phyloP scores from a whole-genome alignment of 2,797 vertebrate species.

The Sibirionetta formosa region DNA sequence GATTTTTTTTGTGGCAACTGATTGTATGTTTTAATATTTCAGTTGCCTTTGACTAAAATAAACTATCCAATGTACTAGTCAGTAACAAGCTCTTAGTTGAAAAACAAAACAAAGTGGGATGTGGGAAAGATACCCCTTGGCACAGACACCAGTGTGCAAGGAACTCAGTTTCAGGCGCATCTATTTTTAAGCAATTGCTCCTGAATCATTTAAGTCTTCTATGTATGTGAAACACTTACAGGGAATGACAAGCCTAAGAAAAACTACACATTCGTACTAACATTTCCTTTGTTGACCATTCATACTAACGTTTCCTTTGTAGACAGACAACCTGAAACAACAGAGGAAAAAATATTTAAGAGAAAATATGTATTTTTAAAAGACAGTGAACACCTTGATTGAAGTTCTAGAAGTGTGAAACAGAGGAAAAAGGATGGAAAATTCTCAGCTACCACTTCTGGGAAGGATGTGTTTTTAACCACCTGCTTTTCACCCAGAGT shows the following conservation, averaged over 20 bases:
- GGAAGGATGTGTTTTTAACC: background rate
- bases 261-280: background rate
- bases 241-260: background rate
- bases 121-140: background rate
- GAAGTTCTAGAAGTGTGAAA: background rate
- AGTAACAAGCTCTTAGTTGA: background rate
- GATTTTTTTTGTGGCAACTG: background rate
- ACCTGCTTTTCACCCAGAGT: background rate
- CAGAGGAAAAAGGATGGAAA: background rate
- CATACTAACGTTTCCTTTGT: background rate
- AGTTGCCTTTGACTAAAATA: background rate
- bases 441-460: background rate
- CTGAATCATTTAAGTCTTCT: background rate
- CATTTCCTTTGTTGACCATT: background rate
- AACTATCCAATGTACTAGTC: background rate
- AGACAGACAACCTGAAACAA: background rate
- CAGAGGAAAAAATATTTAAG: background rate
- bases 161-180: rapidly evolving
- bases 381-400: background rate
- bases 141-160: background rate
- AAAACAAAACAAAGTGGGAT: rapidly evolving
- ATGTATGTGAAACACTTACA: background rate
- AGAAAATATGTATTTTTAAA: background rate
- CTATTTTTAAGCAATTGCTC: background rate
- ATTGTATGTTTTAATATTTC: background rate